Evolutionary conservation across 2,113 vertebrate species (phyloP).

Genomic region (Aegithalos caudatus): DNA sequence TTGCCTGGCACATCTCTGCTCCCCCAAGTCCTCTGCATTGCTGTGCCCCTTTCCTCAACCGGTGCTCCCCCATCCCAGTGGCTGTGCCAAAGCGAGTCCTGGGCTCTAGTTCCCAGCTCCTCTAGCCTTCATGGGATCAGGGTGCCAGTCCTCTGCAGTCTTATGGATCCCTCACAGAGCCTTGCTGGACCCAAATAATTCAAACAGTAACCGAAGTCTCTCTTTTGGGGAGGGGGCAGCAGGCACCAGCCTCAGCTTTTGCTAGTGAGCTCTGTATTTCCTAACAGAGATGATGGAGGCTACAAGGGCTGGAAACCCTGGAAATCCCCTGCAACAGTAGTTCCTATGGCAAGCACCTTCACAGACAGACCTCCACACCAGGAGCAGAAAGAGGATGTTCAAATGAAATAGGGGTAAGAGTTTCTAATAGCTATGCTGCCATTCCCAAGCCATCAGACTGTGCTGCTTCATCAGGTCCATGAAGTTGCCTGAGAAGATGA

Average conservation of each 20-base stretch:
- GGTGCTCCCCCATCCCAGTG: background rate
- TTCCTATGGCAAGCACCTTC: background rate
- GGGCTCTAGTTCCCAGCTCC: background rate
- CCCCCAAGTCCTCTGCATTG: background rate
- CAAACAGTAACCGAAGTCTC: background rate
- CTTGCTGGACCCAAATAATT: background rate
- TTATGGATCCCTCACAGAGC: background rate
- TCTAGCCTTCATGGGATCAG: background rate
- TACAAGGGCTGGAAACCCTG: background rate
- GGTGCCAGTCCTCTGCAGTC: background rate
- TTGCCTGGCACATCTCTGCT: background rate
- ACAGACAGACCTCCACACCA: background rate
- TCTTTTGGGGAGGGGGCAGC: background rate
- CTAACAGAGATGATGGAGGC: background rate
- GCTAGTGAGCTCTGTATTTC: background rate
- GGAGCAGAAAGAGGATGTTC: background rate
- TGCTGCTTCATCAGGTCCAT: background rate
- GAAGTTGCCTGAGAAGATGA: background rate
- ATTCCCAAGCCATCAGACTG: background rate
- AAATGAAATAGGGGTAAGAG: background rate
- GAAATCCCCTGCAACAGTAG: background rate
- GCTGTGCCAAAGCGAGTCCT: background rate
- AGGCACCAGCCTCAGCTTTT: background rate
- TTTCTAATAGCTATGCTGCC: background rate
- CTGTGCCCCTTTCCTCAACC: rapidly evolving